Percentiles rank a stretch among this genome's conserved stretches.
phyloP scores from a whole-genome alignment of 2,113 vertebrate genomes.

The Falcunculus frontatus region DNA sequence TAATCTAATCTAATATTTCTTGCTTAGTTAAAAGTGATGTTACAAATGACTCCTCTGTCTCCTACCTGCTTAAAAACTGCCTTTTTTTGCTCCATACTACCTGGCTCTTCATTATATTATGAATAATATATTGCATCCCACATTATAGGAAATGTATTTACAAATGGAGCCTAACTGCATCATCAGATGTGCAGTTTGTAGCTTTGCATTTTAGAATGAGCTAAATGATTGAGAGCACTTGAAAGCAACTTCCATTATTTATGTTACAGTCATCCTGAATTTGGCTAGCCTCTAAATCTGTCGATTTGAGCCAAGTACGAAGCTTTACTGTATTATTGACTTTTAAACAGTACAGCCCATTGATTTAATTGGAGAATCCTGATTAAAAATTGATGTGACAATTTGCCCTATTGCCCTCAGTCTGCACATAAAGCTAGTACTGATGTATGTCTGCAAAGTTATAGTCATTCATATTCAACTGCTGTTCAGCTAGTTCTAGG shows the following conservation, averaged over 20 bases:
- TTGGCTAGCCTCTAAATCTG: slow-evolving; percentile 19
- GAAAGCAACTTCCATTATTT: slow-evolving; percentile 19
- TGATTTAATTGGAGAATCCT: slow-evolving; percentile 51
- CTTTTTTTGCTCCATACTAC: background rate
- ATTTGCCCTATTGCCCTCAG: slow-evolving; percentile 4
- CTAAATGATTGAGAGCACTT: background rate
- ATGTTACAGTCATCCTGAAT: slow-evolving; percentile 2
- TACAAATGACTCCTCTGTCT: background rate
- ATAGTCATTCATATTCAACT: background rate
- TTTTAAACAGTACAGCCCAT: slow-evolving; percentile 30
- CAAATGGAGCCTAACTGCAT: slow-evolving; percentile 12
- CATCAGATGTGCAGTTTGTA: background rate
- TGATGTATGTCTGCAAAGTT: background rate
- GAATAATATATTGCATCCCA: background rate
- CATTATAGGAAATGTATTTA: slow-evolving; percentile 43
- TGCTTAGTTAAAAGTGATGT: background rate
- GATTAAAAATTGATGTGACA: slow-evolving; percentile 60
- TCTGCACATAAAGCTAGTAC: background rate
- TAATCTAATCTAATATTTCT: background rate
- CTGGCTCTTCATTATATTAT: background rate
- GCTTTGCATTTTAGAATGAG: slow-evolving; percentile 7
- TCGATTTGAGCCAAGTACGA: background rate
- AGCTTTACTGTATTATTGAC: slow-evolving; percentile 30
- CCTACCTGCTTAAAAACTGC: background rate
- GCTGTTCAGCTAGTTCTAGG: background rate